These are phyloP conservation scores for Varroa destructor DNA, from an alignment of 1,140 invertebrate species.

Conservation along the genomic window DNA sequence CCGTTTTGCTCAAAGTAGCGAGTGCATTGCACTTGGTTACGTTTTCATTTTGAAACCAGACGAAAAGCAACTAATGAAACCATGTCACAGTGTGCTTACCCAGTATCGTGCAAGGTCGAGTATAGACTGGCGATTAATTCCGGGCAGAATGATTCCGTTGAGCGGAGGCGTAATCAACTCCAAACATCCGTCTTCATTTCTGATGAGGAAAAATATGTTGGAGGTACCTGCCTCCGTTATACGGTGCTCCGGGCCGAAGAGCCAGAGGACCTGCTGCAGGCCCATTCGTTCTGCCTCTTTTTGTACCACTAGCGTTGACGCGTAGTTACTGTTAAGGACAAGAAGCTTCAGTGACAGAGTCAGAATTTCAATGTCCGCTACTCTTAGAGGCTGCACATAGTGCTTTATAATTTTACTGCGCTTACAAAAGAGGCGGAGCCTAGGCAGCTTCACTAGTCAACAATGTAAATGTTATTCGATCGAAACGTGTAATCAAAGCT, in stretches of 20 bases:
- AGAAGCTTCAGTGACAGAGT: neutral
- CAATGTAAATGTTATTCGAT: neutral
- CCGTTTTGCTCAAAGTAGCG: too few relatives aligned
- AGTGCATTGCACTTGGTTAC: too few relatives aligned
- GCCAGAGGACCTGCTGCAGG: conserved; percentile 91
- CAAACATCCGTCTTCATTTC: conserved; percentile 73
- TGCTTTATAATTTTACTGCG: too few relatives aligned
- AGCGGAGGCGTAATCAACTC: conserved; percentile 77
- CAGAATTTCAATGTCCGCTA: neutral
- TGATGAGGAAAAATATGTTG: conserved; percentile 87
- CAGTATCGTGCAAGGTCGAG: conserved; percentile 64
- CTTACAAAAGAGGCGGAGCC: too few relatives aligned
- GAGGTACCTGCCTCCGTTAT: conserved; percentile 96
- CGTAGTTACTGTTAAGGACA: conserved; percentile 43
- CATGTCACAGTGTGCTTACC: conserved; percentile 37
- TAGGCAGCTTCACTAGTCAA: neutral
- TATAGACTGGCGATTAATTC: conserved; percentile 75
- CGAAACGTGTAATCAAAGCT: neutral
- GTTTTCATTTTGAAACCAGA: too few relatives aligned
- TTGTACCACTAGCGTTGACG: conserved; percentile 47
- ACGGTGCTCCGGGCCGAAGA: conserved; percentile 83
- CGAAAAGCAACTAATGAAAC: too few relatives aligned
- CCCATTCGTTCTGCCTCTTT: conserved; percentile 61
- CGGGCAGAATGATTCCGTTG: conserved; percentile 66
- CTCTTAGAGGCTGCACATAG: too few relatives aligned